These are phyloP conservation scores for Archips xylosteana DNA, from an alignment of 2,888 invertebrate genomes.

Conservation along the genomic window DNA sequence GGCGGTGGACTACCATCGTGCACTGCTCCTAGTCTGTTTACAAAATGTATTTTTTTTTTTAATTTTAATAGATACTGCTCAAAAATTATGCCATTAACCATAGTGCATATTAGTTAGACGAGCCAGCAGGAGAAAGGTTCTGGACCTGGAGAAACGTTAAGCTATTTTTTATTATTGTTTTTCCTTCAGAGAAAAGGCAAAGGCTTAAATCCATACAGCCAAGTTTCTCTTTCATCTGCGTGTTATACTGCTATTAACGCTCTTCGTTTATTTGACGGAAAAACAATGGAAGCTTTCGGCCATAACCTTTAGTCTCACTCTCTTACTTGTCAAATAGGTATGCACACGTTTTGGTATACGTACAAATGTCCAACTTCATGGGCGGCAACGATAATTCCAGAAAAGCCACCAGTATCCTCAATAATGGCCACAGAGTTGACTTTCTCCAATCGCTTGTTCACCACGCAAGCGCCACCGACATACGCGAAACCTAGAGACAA, in stretches of 20 bases:
- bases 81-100: not conserved
- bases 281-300: not conserved
- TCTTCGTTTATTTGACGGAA: too few relatives aligned
- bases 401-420: constrained; percentile 98
- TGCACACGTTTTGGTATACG: constrained; percentile 73
- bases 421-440: constrained; percentile 98
- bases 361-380: constrained; percentile 99
- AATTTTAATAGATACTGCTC: not conserved
- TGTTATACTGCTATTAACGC: too few relatives aligned
- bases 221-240: too few relatives aligned
- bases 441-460: constrained; percentile 97
- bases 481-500: constrained; percentile 93
- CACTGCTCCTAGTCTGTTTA: constrained; percentile 94
- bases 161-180: too few relatives aligned
- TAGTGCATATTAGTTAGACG: not conserved
- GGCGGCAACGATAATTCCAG: constrained; percentile 97
- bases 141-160: too few relatives aligned
- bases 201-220: too few relatives aligned
- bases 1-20: constrained; percentile 98
- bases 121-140: not conserved
- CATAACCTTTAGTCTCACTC: too few relatives aligned
- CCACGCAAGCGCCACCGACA: constrained; percentile 98
- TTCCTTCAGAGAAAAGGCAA: too few relatives aligned
- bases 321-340: too few relatives aligned
- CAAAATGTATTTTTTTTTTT: not conserved